phyloP scores from a whole-genome alignment of 1,140 invertebrate species.

The Drosophila pectinifera region DNA sequence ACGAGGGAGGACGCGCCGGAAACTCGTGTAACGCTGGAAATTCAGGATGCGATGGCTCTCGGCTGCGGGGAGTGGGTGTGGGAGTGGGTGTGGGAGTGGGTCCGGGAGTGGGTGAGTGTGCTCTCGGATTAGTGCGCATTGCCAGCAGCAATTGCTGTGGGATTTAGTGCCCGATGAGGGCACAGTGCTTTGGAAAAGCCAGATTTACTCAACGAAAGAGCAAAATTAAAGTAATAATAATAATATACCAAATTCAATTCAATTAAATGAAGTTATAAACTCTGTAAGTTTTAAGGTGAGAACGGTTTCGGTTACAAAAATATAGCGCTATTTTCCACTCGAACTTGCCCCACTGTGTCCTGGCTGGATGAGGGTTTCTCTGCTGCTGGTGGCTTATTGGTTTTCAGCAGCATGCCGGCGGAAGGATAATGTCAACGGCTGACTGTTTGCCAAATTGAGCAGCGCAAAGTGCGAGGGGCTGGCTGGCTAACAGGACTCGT shows the following conservation, averaged over 20 bases:
- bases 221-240: no score
- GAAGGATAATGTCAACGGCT: constrained; percentile 83
- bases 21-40: constrained; percentile 44
- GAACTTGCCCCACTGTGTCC: constrained; percentile 35
- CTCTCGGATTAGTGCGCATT: constrained; percentile 73
- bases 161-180: constrained; percentile 54
- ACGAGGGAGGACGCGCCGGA: constrained; percentile 62
- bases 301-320: not conserved
- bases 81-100: constrained; percentile 10
- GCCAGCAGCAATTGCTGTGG: constrained; percentile 77
- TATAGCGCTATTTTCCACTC: no score
- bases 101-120: constrained; percentile 32
- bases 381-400: constrained; percentile 78
- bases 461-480: constrained; percentile 76
- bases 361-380: constrained; percentile 37
- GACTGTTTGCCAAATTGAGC: constrained; percentile 82
- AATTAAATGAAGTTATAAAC: not conserved
- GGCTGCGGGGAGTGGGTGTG: constrained; percentile 7
- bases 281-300: not conserved
- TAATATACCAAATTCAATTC: not conserved
- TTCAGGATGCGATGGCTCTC: constrained; percentile 6
- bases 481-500: constrained; percentile 38
- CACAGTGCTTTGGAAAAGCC: no score
- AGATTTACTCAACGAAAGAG: no score
- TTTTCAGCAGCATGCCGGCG: constrained; percentile 68